Evolutionary conservation across 2,113 vertebrate species (phyloP).

Genomic region (Dicaeum eximium): DNA sequence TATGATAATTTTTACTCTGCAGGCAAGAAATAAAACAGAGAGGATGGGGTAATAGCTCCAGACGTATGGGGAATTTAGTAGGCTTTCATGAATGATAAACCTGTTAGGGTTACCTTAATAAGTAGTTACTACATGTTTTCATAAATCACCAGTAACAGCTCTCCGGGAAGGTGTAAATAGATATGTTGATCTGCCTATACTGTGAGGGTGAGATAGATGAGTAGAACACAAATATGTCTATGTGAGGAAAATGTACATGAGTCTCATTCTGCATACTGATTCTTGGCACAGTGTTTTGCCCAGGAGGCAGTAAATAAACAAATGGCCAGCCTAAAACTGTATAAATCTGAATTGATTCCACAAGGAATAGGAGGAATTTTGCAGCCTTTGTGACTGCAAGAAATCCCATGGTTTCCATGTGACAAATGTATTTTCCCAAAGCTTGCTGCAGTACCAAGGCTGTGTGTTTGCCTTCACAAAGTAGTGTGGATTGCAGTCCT

Average conservation of each 20-base stretch:
- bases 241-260: neutral
- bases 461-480: neutral
- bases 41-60: neutral
- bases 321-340: neutral
- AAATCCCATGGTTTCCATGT: neutral
- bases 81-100: neutral
- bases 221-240: neutral
- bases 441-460: neutral
- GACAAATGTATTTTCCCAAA: neutral
- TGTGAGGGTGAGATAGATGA: neutral
- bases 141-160: neutral
- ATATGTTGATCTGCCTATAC: neutral
- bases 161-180: neutral
- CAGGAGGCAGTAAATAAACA: slow-evolving; percentile 6
- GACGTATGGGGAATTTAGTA: neutral
- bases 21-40: neutral
- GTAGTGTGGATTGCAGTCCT: neutral
- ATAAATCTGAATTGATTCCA: neutral
- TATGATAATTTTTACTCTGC: neutral
- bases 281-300: neutral
- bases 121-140: neutral
- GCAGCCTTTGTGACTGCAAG: neutral
- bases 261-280: neutral
- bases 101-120: neutral
- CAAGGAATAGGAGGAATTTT: neutral